A percentile compares a stretch with the other conserved stretches of the same genome.
phyloP scores from a whole-genome alignment of 2,113 vertebrate genomes.

The Malaclemys terrapin region DNA sequence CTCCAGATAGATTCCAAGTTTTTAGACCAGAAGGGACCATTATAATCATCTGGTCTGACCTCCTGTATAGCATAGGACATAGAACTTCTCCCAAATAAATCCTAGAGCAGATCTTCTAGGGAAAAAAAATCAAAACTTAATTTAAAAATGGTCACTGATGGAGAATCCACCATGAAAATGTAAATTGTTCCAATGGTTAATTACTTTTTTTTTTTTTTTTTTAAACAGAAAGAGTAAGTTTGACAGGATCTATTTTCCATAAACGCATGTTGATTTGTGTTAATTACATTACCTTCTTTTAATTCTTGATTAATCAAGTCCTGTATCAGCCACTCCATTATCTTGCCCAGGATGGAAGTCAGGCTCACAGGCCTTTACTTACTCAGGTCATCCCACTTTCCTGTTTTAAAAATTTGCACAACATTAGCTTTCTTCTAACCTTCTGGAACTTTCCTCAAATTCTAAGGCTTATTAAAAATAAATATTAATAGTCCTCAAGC shows the following conservation, averaged over 20 bases:
- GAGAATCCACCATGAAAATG: neutral
- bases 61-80: neutral
- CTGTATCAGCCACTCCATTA: neutral
- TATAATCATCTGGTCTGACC: neutral
- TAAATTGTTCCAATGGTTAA: neutral
- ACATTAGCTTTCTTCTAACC: neutral
- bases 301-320: neutral
- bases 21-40: too few species aligned
- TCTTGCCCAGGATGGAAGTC: neutral
- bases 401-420: neutral
- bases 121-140: neutral
- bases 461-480: neutral
- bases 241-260: neutral
- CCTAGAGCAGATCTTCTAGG: neutral
- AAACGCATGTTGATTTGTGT: neutral
- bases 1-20: too few species aligned
- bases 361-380: neutral
- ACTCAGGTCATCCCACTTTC: neutral
- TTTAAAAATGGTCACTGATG: neutral
- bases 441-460: neutral
- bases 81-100: neutral
- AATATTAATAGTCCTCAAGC: neutral
- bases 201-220: neutral
- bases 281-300: neutral
- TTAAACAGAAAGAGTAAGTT: neutral